phyloP scores from a whole-genome alignment of 2,113 vertebrate species.

The Tonatia bakeri region DNA sequence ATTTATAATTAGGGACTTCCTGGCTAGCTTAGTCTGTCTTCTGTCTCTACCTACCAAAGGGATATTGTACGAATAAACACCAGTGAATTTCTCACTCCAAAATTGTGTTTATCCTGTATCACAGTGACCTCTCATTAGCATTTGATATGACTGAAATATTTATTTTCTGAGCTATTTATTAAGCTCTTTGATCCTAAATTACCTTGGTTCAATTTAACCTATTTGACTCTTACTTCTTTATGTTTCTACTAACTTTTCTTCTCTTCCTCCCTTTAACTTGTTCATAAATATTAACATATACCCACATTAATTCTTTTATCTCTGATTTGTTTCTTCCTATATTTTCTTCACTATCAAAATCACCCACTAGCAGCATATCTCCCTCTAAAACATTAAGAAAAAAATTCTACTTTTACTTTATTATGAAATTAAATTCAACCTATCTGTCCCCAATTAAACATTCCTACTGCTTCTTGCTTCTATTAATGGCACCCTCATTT shows the following conservation, averaged over 20 bases:
- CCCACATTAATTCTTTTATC: background rate
- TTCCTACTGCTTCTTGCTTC: too few relatives aligned
- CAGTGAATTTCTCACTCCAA: background rate
- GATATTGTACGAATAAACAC: fast-evolving
- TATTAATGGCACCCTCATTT: background rate
- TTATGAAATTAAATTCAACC: background rate
- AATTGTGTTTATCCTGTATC: background rate
- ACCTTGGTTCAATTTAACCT: background rate
- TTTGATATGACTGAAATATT: fast-evolving
- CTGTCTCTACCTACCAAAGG: background rate
- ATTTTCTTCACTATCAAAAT: background rate
- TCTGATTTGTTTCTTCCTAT: background rate
- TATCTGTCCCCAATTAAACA: too few relatives aligned
- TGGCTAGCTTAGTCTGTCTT: background rate
- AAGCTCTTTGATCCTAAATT: background rate
- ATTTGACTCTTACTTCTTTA: background rate
- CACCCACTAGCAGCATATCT: background rate
- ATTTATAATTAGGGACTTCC: background rate
- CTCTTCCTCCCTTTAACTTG: background rate
- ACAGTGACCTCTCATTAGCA: too few relatives aligned
- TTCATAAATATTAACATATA: background rate
- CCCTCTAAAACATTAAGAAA: background rate
- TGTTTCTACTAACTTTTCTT: background rate
- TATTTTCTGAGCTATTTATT: background rate
- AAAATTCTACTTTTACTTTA: background rate